Evolutionary conservation across 2,113 vertebrate species (phyloP).

Genomic region (Sinocyclocheilus grahami): DNA sequence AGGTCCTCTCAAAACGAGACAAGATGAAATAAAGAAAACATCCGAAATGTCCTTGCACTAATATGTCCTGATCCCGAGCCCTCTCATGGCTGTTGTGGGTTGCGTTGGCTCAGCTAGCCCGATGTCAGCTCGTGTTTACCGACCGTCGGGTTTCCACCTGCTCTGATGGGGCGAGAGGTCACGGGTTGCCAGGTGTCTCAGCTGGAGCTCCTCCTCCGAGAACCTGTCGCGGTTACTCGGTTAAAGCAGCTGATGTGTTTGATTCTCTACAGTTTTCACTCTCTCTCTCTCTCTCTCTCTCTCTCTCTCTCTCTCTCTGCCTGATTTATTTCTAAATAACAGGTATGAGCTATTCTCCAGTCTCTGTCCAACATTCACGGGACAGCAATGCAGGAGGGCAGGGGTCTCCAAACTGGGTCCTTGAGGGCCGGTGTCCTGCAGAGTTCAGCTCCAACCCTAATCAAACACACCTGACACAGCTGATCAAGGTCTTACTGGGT

Average conservation of each 20-base stretch:
- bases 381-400: not conserved
- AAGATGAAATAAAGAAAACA: not conserved
- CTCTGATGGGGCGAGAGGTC: not conserved
- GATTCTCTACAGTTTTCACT: too few relatives aligned
- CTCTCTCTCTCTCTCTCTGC: too few relatives aligned
- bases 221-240: not conserved
- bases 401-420: too few relatives aligned
- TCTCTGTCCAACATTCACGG: not conserved
- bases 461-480: too few relatives aligned
- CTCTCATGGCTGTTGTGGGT: not conserved
- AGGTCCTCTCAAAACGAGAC: not conserved
- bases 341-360: too few relatives aligned
- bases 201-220: constrained; percentile 6
- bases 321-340: too few relatives aligned
- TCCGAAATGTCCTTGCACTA: not conserved
- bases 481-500: too few relatives aligned
- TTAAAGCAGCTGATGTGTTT: too few relatives aligned
- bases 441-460: too few relatives aligned
- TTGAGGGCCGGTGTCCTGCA: too few relatives aligned
- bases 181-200: constrained; percentile 32
- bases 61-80: not conserved
- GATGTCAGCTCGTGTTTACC: not conserved
- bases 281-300: too few relatives aligned
- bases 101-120: not conserved
- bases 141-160: not conserved